Conservation (phyloP, 2,797 vertebrate species). For the Danio kyathit region DNA sequence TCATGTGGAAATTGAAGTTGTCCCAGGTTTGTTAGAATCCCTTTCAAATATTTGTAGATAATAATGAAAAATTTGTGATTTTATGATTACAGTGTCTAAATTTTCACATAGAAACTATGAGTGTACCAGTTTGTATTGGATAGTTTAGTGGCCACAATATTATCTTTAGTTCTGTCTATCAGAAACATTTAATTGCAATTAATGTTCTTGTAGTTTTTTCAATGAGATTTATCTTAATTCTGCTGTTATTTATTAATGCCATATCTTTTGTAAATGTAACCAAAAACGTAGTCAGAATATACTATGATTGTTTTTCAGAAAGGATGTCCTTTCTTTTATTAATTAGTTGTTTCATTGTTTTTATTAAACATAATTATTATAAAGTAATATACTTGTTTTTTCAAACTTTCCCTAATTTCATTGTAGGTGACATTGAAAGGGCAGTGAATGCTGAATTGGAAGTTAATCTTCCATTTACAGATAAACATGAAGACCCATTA, state of each 20-base stretch:
- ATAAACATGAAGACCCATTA: fast-evolving
- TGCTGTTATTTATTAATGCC: background rate
- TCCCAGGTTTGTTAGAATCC: constrained; percentile 29
- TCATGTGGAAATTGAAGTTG: background rate
- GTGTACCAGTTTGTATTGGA: background rate
- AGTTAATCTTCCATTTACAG: background rate
- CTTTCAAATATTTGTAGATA: background rate
- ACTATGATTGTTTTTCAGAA: background rate
- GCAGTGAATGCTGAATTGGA: constrained; percentile 15
- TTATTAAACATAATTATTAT: background rate
- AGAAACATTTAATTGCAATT: background rate
- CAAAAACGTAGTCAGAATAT: too few species aligned
- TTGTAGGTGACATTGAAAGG: constrained; percentile 47
- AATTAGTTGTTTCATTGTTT: background rate
- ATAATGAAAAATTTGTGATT: background rate
- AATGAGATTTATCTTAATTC: background rate
- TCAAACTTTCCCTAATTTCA: background rate
- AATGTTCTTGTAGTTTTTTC: background rate
- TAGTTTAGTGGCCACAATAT: background rate
- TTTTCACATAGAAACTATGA: background rate
- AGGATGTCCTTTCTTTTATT: background rate
- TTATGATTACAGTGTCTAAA: background rate
- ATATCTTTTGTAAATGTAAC: background rate
- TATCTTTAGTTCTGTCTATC: background rate
- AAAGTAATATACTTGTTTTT: background rate